A percentile compares a stretch with the other conserved stretches of the same genome.
These are phyloP conservation scores for Astropecten irregularis DNA, from an alignment of 53 echinoderm and acorn worm species.

Conservation along the genomic window DNA sequence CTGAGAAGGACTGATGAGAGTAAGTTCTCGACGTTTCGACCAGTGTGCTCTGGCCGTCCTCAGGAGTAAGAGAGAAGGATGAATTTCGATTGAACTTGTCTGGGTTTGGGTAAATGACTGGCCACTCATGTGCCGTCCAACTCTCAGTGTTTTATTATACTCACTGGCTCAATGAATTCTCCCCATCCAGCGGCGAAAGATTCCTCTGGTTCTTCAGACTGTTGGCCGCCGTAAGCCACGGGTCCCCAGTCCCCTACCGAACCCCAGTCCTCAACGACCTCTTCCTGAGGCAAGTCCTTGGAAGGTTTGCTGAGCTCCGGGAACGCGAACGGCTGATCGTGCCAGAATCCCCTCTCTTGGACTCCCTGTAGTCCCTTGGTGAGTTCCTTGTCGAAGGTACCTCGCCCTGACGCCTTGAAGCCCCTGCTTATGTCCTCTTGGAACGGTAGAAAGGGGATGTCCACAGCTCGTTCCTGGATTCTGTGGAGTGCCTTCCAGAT, in stretches of 20 bases:
- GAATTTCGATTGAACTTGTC: not conserved
- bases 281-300: too few relatives aligned
- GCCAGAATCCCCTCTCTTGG: not conserved
- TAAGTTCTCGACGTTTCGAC: too few relatives aligned
- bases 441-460: not conserved
- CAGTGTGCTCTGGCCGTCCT: too few relatives aligned
- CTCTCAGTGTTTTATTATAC: not conserved
- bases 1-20: too few relatives aligned
- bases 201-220: not conserved
- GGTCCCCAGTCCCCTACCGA: not conserved
- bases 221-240: too few relatives aligned
- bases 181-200: not conserved
- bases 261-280: not conserved
- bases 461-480: constrained; percentile 4
- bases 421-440: not conserved
- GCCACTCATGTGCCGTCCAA: not conserved
- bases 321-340: too few relatives aligned
- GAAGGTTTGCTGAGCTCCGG: too few relatives aligned
- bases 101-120: not conserved
- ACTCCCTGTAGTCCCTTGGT: not conserved
- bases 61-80: not conserved
- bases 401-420: not conserved
- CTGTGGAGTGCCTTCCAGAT: constrained; percentile 29
- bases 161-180: not conserved
- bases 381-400: not conserved